A percentile compares a stretch with the other conserved stretches of the same genome.
These are phyloP conservation scores for Sciurus vulgaris DNA, from an alignment of 2,797 vertebrate species.

Conservation along the genomic window DNA sequence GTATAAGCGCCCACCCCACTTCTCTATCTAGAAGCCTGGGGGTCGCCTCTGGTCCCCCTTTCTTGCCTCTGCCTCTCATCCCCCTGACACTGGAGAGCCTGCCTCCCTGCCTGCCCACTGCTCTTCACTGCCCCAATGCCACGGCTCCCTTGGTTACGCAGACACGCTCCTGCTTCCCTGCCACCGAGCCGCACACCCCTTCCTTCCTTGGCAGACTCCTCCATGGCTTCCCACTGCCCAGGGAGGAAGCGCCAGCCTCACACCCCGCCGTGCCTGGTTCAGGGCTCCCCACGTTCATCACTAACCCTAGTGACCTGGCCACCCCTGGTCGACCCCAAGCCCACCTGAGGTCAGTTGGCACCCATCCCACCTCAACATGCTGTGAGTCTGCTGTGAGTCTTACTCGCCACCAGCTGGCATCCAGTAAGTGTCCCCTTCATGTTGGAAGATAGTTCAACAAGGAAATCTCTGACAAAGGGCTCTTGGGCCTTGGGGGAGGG, in stretches of 20 bases:
- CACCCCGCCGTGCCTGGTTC: not conserved
- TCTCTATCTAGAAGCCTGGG: not conserved
- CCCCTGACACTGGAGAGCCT: not conserved
- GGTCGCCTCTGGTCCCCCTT: not conserved
- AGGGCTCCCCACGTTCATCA: not conserved
- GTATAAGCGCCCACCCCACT: rapidly evolving
- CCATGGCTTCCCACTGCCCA: not conserved
- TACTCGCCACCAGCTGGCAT: no score
- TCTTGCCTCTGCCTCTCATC: not conserved
- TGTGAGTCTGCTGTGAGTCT: not conserved
- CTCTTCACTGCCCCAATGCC: not conserved
- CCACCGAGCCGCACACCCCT: no score
- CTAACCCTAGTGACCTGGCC: not conserved
- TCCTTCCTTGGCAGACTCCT: not conserved
- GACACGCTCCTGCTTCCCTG: not conserved
- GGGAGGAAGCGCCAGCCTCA: not conserved
- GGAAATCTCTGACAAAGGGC: not conserved
- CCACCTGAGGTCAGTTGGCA: not conserved
- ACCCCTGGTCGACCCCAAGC: not conserved
- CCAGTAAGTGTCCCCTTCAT: not conserved
- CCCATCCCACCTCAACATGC: not conserved
- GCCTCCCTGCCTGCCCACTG: not conserved
- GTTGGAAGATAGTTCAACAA: not conserved
- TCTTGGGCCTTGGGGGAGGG: not conserved
- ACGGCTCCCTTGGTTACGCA: not conserved